Base-by-base conservation (phyloP, 2,797 vertebrate species). In the Triplophysa yarkandensis region DNA sequence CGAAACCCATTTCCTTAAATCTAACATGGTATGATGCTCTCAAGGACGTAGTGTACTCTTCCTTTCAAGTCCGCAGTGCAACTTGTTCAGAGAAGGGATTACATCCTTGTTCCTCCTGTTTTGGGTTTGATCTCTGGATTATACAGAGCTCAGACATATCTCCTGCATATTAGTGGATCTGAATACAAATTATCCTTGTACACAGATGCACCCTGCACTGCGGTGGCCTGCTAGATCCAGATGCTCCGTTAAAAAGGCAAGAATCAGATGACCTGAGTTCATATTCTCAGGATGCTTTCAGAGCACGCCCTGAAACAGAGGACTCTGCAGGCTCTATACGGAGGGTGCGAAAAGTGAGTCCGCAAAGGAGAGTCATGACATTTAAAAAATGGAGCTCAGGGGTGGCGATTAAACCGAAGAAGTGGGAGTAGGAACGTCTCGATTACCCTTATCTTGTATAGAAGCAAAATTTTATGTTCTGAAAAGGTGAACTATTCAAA, bases 141-240 rank as follows among this genome's bases (percentile, higher is more conserved):
- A 83, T 78, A 81, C 58, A 52, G 75, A 43, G 75, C 78, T 82
- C 73, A 76, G 74, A 64, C 81, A 41, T 74, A 85, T 68, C 71
- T 71, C 79, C 79, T 81, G 62, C 71, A 84, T 82, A 71, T 82
- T 83, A 85, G 69, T 81, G 63, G 86, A 86, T 85, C 78, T 89
- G 75, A 85, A 81, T 83, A 76, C 79, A 79, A 86, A 85, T 81
- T 68, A 86, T 83, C 78, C 71, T 52, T 77, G 82, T 79, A 85
- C 79, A 77, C 68, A 72, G 68, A 71, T 71, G 54, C 27, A 43
- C 21, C 46, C 27, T 44, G 65, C 30, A 34, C 46, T 64, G 62
- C 19, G n/a, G 34, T 46, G 21, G 60, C 61, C 67, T n/a, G 67
- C 79, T 65, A 78, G 48, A 62, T 39, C 69, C 79, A 75, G 55